Conservation (phyloP, 2,888 invertebrate species). For the Sericinus montela region DNA sequence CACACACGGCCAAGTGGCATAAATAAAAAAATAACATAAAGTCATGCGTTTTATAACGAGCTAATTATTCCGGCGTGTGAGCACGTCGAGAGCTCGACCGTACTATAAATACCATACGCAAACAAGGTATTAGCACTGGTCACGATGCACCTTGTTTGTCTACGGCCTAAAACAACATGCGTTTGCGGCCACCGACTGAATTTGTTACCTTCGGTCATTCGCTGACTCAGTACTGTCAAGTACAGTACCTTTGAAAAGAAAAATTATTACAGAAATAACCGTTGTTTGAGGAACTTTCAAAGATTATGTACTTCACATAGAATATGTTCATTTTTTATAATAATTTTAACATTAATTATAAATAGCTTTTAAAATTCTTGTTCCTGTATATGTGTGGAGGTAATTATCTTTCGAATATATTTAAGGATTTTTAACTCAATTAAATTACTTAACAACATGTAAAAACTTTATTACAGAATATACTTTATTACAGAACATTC, state of each 20-base stretch:
- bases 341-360: too few species aligned
- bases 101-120: slow-evolving; percentile 72
- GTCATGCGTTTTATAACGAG: slow-evolving; percentile 67
- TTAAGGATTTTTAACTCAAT: too few species aligned
- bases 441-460: too few species aligned
- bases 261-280: slow-evolving; percentile 6
- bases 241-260: slow-evolving; percentile 27
- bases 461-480: too few species aligned
- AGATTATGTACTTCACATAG: too few species aligned
- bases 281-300: too few species aligned
- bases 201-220: slow-evolving; percentile 66
- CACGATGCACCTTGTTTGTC: slow-evolving; percentile 71
- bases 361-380: too few species aligned
- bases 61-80: slow-evolving; percentile 70
- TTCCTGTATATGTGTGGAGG: too few species aligned
- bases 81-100: slow-evolving; percentile 49
- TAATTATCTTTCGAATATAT: too few species aligned
- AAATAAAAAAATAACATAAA: slow-evolving; percentile 40
- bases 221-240: slow-evolving; percentile 64
- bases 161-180: slow-evolving; percentile 76
- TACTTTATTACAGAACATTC: too few species aligned
- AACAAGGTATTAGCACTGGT: slow-evolving; percentile 74
- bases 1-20: not conserved
- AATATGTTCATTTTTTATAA: too few species aligned
- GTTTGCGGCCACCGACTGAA: slow-evolving; percentile 68